Conservation (phyloP, 2,113 vertebrate species). For the Eulemur macaco region DNA sequence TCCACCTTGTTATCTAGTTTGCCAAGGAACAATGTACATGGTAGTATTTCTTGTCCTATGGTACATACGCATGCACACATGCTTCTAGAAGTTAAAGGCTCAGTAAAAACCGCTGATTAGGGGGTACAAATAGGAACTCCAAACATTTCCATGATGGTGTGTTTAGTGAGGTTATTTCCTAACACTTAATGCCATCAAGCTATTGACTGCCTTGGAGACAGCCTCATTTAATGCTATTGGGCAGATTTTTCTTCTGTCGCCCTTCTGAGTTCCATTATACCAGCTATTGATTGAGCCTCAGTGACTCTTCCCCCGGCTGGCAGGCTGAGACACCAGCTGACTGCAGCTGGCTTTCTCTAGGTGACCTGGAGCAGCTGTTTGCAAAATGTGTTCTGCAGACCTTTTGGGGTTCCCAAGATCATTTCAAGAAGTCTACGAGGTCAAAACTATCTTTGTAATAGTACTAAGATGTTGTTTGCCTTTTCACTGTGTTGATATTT, state of each 20-base stretch:
- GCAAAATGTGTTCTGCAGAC: not conserved
- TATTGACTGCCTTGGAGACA: not conserved
- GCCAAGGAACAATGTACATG: not conserved
- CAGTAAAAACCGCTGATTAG: not conserved
- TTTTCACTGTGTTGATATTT: not conserved
- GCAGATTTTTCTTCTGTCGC: not conserved
- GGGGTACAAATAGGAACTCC: not conserved
- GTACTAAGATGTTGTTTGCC: not conserved
- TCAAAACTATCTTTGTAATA: not conserved
- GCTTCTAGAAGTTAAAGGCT: not conserved
- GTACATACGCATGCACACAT: not conserved
- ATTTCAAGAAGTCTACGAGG: not conserved
- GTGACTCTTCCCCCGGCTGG: not conserved
- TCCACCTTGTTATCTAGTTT: not conserved
- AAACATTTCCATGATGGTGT: not conserved
- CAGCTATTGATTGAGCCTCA: not conserved
- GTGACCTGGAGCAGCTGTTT: not conserved
- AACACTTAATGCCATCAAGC: not conserved
- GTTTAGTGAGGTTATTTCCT: not conserved
- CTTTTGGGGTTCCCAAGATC: not conserved
- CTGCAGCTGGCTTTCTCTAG: not conserved
- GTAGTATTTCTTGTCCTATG: not conserved
- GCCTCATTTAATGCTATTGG: not conserved
- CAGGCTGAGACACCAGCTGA: not conserved
- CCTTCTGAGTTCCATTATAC: not conserved